Conservation (phyloP, 2,797 vertebrate genomes). For the Trichosurus vulpecula region DNA sequence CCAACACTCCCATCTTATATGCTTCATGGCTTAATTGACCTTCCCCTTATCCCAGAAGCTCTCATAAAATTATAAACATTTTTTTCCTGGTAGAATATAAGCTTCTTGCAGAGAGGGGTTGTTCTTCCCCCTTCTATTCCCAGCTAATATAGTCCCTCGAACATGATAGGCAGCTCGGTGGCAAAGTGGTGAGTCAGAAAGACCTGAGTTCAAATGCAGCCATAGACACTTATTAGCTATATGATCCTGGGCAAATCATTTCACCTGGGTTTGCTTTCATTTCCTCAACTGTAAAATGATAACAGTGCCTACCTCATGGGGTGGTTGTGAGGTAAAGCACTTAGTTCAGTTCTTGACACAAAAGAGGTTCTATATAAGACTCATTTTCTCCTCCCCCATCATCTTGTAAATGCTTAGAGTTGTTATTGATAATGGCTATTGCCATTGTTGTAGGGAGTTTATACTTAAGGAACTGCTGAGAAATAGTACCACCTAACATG, state of each 20-base stretch:
- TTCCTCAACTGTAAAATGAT: background rate
- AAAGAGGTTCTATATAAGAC: background rate
- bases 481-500: background rate
- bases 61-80: background rate
- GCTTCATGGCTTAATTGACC: background rate
- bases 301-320: background rate
- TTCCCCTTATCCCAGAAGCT: background rate
- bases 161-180: background rate
- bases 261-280: background rate
- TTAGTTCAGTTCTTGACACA: background rate
- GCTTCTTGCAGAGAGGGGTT: background rate
- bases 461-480: background rate
- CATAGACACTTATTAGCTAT: background rate
- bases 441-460: background rate
- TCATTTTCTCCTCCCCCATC: background rate
- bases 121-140: background rate
- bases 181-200: background rate
- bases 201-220: background rate
- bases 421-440: background rate
- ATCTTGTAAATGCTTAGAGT: background rate
- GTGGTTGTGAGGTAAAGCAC: background rate
- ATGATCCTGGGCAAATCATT: background rate
- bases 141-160: background rate
- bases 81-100: background rate
- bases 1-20: background rate